A percentile compares a stretch with the other conserved stretches of the same genome.
Evolutionary conservation across 2,113 vertebrate genomes (phyloP).

Genomic region (Protomyctophum bolini): DNA sequence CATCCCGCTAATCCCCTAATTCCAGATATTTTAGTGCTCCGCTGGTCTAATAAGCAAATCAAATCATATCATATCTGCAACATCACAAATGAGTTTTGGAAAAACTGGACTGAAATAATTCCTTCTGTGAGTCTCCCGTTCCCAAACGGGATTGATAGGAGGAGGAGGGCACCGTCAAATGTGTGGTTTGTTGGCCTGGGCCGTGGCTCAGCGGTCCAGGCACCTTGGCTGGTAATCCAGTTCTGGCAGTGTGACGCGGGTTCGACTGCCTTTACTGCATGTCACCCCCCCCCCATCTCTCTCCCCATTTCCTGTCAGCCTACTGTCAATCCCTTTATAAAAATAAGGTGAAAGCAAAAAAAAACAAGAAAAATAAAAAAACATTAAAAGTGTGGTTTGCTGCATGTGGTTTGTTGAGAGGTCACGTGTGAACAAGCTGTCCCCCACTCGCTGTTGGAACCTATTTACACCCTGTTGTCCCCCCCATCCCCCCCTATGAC

Average conservation of each 20-base stretch:
- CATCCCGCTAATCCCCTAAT: conserved; percentile 79
- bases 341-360: too few species aligned
- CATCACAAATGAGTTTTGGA: conserved; percentile 79
- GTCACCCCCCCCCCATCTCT: too few species aligned
- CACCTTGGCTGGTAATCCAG: too few species aligned
- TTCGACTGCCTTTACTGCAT: too few species aligned
- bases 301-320: too few species aligned
- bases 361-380: too few species aligned
- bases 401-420: conserved; percentile 55
- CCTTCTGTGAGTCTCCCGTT: conserved; percentile 66
- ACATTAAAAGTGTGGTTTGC: conserved; percentile 23
- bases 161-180: conserved; percentile 24
- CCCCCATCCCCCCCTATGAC: too few species aligned
- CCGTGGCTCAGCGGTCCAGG: too few species aligned
- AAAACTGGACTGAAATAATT: conserved; percentile 71
- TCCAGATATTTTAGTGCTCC: conserved; percentile 79
- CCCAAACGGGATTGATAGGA: conserved; percentile 47
- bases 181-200: conserved; percentile 5
- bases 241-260: too few species aligned
- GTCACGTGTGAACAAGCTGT: conserved; percentile 46
- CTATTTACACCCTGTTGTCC: conserved; percentile 1
- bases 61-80: conserved; percentile 78
- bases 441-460: conserved; percentile 7
- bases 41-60: conserved; percentile 81
- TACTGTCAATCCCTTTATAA: too few species aligned